Percentiles rank a stretch among this genome's conserved stretches.
These are phyloP conservation scores for Cepaea nemoralis DNA, from an alignment of 1,140 invertebrate genomes.

Conservation along the genomic window DNA sequence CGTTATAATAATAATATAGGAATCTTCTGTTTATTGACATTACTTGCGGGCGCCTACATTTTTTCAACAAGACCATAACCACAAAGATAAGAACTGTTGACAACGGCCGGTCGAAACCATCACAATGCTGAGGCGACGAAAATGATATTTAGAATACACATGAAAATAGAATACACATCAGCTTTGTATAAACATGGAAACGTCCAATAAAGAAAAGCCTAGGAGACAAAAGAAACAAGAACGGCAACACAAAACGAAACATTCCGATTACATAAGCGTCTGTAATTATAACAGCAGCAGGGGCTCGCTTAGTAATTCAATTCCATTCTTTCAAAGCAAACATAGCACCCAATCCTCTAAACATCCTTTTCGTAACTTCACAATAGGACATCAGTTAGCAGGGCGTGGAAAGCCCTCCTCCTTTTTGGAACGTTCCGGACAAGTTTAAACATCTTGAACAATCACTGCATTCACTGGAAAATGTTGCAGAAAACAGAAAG, in stretches of 20 bases:
- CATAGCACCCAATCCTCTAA: not conserved
- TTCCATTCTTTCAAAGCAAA: conserved; percentile 16
- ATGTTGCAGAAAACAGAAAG: not conserved
- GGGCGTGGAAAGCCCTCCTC: not conserved
- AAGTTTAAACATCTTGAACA: not conserved
- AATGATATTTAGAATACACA: not conserved
- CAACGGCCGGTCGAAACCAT: not conserved
- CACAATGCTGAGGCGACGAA: not conserved
- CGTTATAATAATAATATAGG: too few relatives aligned
- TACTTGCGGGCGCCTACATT: too few relatives aligned
- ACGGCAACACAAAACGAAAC: conserved; percentile 8
- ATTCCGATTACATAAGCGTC: conserved; percentile 5
- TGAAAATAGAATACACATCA: not conserved
- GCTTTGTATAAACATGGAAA: not conserved
- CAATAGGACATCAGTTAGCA: not conserved
- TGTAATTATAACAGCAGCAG: conserved; percentile 7
- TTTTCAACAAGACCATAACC: not conserved
- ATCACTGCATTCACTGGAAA: not conserved
- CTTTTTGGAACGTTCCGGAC: not conserved
- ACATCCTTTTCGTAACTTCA: conserved; percentile 6
- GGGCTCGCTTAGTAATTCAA: not conserved
- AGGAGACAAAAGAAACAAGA: not conserved
- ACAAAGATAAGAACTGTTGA: not conserved
- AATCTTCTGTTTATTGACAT: not conserved
- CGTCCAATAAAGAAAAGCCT: not conserved